A percentile compares a stretch with the other conserved stretches of the same genome.
Evolutionary conservation across 92 coral and sea anemone species (phyloP).

Genomic region (Bergia sp.): DNA sequence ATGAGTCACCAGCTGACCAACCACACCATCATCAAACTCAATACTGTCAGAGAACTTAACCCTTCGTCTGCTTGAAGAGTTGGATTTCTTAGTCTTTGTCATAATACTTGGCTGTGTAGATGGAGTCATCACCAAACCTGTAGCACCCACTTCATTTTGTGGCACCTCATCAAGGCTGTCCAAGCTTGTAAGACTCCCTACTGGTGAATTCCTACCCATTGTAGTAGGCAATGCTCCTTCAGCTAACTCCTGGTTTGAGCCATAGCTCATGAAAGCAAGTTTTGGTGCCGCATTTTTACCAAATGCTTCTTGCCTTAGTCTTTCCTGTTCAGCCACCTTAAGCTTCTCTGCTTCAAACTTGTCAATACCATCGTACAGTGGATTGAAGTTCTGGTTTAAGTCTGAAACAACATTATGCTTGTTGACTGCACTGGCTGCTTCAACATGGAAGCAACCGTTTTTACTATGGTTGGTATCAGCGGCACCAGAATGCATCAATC

Average conservation of each 20-base stretch:
- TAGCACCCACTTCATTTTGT: conserved; percentile 28
- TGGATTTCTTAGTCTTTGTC: conserved; percentile 51
- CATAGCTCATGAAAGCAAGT: conserved; percentile 78
- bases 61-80: conserved; percentile 73
- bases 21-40: conserved; percentile 94
- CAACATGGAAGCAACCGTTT: neutral
- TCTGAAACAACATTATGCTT: neutral
- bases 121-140: conserved; percentile 40
- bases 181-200: conserved; percentile 91
- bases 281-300: conserved; percentile 80
- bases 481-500: conserved; percentile 8
- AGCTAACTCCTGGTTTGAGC: conserved; percentile 60
- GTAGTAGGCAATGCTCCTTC: conserved; percentile 89
- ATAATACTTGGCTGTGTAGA: conserved; percentile 70
- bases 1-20: conserved; percentile 85
- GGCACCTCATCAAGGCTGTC: conserved; percentile 93
- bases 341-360: conserved; percentile 31
- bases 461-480: neutral
- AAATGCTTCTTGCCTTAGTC: conserved; percentile 83
- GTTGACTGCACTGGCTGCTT: neutral
- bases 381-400: conserved; percentile 19
- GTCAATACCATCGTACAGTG: conserved; percentile 4
- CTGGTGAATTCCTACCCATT: conserved; percentile 89
- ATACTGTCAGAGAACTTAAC: conserved; percentile 96
- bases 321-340: conserved; percentile 71